These are phyloP conservation scores for Lutjanus argentimaculatus DNA, from an alignment of 2,797 vertebrate genomes.

Conservation along the genomic window DNA sequence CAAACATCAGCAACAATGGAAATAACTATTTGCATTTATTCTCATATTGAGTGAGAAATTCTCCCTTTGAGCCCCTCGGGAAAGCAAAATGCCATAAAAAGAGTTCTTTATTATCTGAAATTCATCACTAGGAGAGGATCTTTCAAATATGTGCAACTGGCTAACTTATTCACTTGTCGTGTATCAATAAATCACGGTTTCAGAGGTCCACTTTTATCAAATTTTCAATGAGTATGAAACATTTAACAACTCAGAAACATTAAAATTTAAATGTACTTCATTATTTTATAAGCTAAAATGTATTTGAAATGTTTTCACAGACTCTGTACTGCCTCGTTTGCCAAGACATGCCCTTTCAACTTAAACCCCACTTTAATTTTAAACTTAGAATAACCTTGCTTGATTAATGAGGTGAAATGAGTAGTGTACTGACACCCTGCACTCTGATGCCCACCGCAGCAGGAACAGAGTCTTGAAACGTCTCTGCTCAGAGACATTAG, in stretches of 20 bases:
- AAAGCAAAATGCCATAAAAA: background rate
- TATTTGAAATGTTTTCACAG: slow-evolving; percentile 50
- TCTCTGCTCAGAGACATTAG: slow-evolving; percentile 56
- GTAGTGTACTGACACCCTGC: slow-evolving; percentile 48
- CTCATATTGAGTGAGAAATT: slow-evolving; percentile 3
- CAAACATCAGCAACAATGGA: slow-evolving; percentile 16
- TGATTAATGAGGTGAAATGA: slow-evolving; percentile 76
- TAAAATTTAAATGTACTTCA: slow-evolving; percentile 25
- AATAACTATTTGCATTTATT: slow-evolving; percentile 45
- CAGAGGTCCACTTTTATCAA: slow-evolving; percentile 25
- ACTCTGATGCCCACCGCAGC: slow-evolving; percentile 47
- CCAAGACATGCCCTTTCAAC: slow-evolving; percentile 30
- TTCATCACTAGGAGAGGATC: slow-evolving; percentile 1
- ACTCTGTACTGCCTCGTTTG: slow-evolving; percentile 14
- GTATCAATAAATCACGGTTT: slow-evolving; percentile 46
- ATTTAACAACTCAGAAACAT: slow-evolving; percentile 15
- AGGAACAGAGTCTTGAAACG: slow-evolving; percentile 42
- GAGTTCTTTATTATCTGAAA: slow-evolving; percentile 16
- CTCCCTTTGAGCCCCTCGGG: background rate
- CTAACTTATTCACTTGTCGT: slow-evolving; percentile 21
- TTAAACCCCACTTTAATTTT: slow-evolving; percentile 37
- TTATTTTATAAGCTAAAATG: slow-evolving; percentile 48
- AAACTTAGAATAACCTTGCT: slow-evolving; percentile 65
- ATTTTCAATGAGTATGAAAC: slow-evolving; percentile 39
- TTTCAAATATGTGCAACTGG: slow-evolving; percentile 15